Evolutionary conservation across 2,113 vertebrate genomes (phyloP).

Genomic region (Xenopus borealis): DNA sequence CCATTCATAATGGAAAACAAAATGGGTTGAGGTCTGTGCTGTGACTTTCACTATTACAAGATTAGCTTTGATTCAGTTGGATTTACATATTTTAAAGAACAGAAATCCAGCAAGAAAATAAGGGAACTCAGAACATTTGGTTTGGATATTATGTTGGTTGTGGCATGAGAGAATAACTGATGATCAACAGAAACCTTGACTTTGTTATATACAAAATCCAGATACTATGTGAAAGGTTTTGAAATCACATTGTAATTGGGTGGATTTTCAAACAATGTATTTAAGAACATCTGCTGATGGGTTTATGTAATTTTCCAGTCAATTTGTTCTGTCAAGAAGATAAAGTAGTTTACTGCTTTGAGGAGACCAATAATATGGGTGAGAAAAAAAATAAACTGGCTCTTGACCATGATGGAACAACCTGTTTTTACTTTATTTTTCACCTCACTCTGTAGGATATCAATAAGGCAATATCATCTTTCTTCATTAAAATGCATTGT

Average conservation of each 20-base stretch:
- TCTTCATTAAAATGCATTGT: background rate
- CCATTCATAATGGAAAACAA: conserved; percentile 59
- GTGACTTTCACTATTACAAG: conserved; percentile 51
- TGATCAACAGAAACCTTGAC: conserved; percentile 47
- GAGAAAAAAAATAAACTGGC: conserved; percentile 41
- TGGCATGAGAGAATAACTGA: conserved; percentile 47
- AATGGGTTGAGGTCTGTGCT: conserved; percentile 56
- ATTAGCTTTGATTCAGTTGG: conserved; percentile 26
- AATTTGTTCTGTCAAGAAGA: conserved; percentile 80
- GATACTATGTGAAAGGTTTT: conserved; percentile 55
- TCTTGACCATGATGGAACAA: conserved; percentile 22
- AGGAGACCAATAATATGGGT: conserved; percentile 61
- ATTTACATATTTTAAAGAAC: conserved; percentile 55
- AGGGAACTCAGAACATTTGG: conserved; percentile 1
- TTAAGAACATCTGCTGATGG: conserved; percentile 74
- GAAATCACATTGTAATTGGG: conserved; percentile 59
- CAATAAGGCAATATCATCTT: background rate
- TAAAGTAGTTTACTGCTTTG: conserved; percentile 72
- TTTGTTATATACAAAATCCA: conserved; percentile 51
- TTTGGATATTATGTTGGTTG: background rate
- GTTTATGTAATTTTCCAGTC: conserved; percentile 77
- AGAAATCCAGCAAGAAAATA: conserved; percentile 43
- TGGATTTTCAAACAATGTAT: conserved; percentile 64
- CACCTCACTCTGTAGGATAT: background rate
- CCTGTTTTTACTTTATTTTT: conserved; percentile 19